Evolutionary conservation across 2,113 vertebrate genomes (phyloP).

Genomic region (Eleginops maclovinus): DNA sequence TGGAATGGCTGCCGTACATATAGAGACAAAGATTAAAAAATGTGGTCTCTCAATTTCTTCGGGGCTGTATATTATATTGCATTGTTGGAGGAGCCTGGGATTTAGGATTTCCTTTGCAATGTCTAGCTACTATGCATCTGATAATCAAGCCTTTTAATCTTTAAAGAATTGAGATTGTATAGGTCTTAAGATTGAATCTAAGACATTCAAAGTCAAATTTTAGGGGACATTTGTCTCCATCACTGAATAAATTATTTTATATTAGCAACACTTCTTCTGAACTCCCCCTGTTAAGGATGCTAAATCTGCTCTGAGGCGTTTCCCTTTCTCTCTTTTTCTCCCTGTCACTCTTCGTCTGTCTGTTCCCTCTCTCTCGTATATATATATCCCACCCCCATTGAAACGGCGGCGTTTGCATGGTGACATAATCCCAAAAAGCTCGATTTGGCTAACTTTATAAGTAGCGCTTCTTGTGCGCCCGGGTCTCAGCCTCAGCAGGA

Average conservation of each 20-base stretch:
- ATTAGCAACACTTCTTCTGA: neutral
- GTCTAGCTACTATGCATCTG: too few relatives aligned
- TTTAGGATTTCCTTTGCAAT: too few relatives aligned
- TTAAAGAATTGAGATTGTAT: too few relatives aligned
- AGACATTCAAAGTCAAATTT: too few relatives aligned
- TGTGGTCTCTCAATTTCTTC: too few relatives aligned
- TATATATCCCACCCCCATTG: slow-evolving; percentile 58
- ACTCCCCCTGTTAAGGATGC: slow-evolving; percentile 29
- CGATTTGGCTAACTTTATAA: slow-evolving; percentile 85
- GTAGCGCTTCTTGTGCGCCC: slow-evolving; percentile 79
- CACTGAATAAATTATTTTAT: neutral
- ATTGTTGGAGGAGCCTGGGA: too few relatives aligned
- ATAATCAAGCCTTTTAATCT: too few relatives aligned
- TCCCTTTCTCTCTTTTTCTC: slow-evolving; percentile 8
- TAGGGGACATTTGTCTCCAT: neutral
- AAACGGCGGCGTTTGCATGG: slow-evolving; percentile 71
- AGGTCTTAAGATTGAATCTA: too few relatives aligned
- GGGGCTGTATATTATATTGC: too few relatives aligned
- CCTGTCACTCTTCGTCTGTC: neutral
- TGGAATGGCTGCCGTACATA: too few relatives aligned
- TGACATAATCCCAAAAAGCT: slow-evolving; percentile 84
- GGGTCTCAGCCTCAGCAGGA: slow-evolving; percentile 83
- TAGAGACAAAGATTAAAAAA: too few relatives aligned
- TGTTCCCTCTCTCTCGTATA: neutral
- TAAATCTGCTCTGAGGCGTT: slow-evolving; percentile 50